Evolutionary conservation across 2,888 invertebrate genomes (phyloP).

Genomic region (Trissonchulus latispiculum): DNA sequence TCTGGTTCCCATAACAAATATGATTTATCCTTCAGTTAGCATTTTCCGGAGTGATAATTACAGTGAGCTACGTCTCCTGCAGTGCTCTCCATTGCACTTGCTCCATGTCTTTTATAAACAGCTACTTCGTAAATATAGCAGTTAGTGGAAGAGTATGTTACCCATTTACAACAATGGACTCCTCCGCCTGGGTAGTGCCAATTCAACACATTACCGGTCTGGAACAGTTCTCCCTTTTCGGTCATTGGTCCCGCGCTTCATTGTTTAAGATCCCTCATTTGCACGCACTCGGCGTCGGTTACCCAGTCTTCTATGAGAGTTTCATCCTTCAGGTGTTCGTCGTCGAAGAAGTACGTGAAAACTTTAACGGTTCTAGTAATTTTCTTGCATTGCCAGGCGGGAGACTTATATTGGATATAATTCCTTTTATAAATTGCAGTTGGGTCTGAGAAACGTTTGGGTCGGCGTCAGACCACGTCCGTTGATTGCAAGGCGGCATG

Average conservation of each 20-base stretch:
- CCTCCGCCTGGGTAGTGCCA: not conserved
- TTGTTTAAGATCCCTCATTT: conserved; percentile 1
- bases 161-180: not conserved
- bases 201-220: not conserved
- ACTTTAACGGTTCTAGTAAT: not conserved
- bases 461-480: too few relatives aligned
- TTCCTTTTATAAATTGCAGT: not conserved
- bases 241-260: not conserved
- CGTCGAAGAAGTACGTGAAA: too few relatives aligned
- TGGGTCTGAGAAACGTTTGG: too few relatives aligned
- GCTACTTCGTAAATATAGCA: not conserved
- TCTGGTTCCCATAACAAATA: not conserved
- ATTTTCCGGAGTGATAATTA: not conserved
- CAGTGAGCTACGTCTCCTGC: not conserved
- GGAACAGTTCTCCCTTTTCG: too few relatives aligned
- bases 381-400: not conserved
- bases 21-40: not conserved
- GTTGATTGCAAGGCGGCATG: too few relatives aligned
- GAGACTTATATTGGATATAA: not conserved
- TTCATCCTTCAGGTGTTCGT: too few relatives aligned
- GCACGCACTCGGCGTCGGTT: too few relatives aligned
- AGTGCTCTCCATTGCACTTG: not conserved
- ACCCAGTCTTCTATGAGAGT: too few relatives aligned
- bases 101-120: not conserved
- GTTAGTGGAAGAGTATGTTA: too few relatives aligned